phyloP scores from a whole-genome alignment of 2,797 vertebrate genomes.

The Acrocephalus scirpaceus region DNA sequence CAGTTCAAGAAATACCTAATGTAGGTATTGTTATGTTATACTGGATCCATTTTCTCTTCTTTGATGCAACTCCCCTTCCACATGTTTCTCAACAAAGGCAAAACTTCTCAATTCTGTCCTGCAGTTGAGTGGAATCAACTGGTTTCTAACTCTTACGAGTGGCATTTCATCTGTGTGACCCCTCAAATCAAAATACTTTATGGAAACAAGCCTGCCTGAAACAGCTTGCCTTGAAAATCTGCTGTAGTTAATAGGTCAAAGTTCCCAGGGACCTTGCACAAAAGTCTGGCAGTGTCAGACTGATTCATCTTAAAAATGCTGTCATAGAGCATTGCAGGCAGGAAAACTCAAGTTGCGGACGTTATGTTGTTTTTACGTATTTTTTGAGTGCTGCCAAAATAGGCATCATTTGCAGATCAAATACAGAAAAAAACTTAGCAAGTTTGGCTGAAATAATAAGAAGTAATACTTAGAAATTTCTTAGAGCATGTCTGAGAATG shows the following conservation, averaged over 20 bases:
- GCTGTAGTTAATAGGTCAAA: background rate
- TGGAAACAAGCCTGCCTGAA: background rate
- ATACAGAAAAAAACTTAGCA: background rate
- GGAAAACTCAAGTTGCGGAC: constrained; percentile 20
- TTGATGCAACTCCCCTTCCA: background rate
- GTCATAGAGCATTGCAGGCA: background rate
- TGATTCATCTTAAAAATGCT: constrained; percentile 27
- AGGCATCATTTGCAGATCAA: background rate
- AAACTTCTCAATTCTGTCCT: background rate
- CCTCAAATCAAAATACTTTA: background rate
- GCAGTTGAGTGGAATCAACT: background rate
- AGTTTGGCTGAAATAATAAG: background rate
- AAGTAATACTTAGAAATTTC: background rate
- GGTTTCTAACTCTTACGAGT: background rate
- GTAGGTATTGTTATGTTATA: background rate
- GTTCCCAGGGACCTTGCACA: background rate
- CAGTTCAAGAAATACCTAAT: background rate
- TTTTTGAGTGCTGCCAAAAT: constrained; percentile 29
- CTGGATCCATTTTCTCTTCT: background rate
- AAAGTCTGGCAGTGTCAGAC: background rate
- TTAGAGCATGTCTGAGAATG: background rate
- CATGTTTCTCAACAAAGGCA: background rate
- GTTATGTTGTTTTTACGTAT: background rate
- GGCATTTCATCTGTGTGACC: background rate
- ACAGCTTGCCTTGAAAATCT: background rate